Evolutionary conservation across 2,888 invertebrate species (phyloP).

Genomic region (Lycaena phlaeas): DNA sequence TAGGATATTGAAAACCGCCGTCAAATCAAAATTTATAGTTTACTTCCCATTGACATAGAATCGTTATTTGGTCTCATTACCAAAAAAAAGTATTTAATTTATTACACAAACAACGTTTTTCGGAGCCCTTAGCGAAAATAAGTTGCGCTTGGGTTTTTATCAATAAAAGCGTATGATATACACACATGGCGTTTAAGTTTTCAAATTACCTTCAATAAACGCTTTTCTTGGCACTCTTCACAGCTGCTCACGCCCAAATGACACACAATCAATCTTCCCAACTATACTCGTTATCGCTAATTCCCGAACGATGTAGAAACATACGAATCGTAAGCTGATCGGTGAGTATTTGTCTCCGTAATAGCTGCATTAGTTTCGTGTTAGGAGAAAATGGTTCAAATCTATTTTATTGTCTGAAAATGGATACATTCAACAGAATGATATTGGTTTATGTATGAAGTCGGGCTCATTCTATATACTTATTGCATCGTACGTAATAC

Average conservation of each 20-base stretch:
- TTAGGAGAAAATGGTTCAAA: constrained; percentile 15
- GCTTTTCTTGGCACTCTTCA: constrained; percentile 8
- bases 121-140: too few relatives aligned
- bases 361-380: constrained; percentile 35
- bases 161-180: too few relatives aligned
- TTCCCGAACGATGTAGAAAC: constrained; percentile 35
- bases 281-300: constrained; percentile 34
- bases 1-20: too few relatives aligned
- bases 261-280: constrained; percentile 22
- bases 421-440: constrained; percentile 2
- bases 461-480: too few relatives aligned
- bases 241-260: constrained; percentile 16
- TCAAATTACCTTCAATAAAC: constrained; percentile 8
- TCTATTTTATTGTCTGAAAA: constrained; percentile 12
- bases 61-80: too few relatives aligned
- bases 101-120: too few relatives aligned
- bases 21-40: too few relatives aligned
- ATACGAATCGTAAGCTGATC: constrained; percentile 29
- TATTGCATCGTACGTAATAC: too few relatives aligned
- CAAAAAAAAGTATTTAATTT: too few relatives aligned
- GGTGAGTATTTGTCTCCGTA: constrained; percentile 35
- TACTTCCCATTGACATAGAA: too few relatives aligned
- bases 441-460: background rate
- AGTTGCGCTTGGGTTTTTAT: too few relatives aligned
- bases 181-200: constrained; percentile 3